Evolutionary conservation across 2,113 vertebrate genomes (phyloP), one percentile per base, ranked within the genome.

Genomic region (Fregata magnificens): DNA sequence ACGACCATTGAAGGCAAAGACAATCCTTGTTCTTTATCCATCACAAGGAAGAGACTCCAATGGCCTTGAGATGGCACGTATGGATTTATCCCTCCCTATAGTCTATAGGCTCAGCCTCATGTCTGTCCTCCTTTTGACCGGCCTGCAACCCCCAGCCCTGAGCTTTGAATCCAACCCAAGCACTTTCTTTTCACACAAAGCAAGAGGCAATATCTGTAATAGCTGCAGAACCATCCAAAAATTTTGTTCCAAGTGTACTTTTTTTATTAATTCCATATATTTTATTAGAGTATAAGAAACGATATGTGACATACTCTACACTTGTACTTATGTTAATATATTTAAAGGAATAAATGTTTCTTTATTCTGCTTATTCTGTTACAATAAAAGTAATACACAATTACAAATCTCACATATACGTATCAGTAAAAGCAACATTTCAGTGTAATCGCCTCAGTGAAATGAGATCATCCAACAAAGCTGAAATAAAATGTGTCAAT

Each of bases 241-340:
- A 65, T 9, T 18, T n/a, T 72, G 12, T 63, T 85, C 36, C 34
- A 63, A 84, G n/a, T 22, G 28, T 11, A 70, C 13, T 34, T 88
- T 92, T 86, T 84, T 96, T 44, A 96, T 96, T 96, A 96, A 96
- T 79, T 93, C 78, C 40, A 29, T 90, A 11, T 76, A 79, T 81
- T 79, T 94, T 83, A 96, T 96, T 96, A 56, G 86, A 71, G 47
- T 76, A 89, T 95, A 93, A 96, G 89, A 95, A 97, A 91, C 89
- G 85, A 34, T 72, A 69, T 63, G 73, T 65, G 85, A 82, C 82
- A 61, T 56, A 87, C 87, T 79, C 66, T 87, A 76, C 89, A 92
- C 59, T 73, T 78, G 38, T 56, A 83, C 56, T 63, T 72, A 79
- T 22, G 56, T 90, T 69, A 95, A 93, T 65, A 93, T 87, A 93